Conservation (phyloP, 2,888 invertebrate species). For the Tetheella fluctuosa region DNA sequence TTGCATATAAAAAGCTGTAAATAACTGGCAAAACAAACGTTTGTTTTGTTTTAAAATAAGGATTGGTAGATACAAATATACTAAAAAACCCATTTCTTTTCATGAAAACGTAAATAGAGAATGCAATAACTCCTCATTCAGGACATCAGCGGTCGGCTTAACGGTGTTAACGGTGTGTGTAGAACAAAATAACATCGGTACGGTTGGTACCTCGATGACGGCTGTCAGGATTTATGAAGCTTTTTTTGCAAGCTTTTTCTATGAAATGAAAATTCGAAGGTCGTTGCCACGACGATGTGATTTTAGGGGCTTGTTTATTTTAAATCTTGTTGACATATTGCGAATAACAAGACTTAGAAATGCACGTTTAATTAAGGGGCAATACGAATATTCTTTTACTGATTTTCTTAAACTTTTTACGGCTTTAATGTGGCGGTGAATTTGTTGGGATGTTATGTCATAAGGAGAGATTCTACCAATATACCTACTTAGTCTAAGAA, state of each 20-base stretch:
- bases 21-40: neutral
- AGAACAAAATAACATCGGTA: slow-evolving; percentile 27
- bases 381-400: too few species aligned
- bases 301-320: neutral
- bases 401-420: too few species aligned
- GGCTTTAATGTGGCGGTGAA: too few species aligned
- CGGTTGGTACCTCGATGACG: neutral
- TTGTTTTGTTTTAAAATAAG: neutral
- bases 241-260: slow-evolving; percentile 37
- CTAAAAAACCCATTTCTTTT: slow-evolving; percentile 8
- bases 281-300: slow-evolving; percentile 28
- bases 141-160: slow-evolving; percentile 23
- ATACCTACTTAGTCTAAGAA: too few species aligned
- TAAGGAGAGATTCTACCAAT: too few species aligned
- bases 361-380: too few species aligned
- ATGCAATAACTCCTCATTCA: slow-evolving; percentile 16
- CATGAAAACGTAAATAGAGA: slow-evolving; percentile 19
- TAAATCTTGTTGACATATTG: neutral
- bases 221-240: slow-evolving; percentile 23
- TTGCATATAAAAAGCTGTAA: too few species aligned
- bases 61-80: neutral
- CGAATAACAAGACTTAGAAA: neutral
- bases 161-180: slow-evolving; percentile 29
- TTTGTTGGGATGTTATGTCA: neutral
- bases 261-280: slow-evolving; percentile 27